Base-by-base conservation (phyloP, 2,797 vertebrate species). In the Melanogrammus aeglefinus region DNA sequence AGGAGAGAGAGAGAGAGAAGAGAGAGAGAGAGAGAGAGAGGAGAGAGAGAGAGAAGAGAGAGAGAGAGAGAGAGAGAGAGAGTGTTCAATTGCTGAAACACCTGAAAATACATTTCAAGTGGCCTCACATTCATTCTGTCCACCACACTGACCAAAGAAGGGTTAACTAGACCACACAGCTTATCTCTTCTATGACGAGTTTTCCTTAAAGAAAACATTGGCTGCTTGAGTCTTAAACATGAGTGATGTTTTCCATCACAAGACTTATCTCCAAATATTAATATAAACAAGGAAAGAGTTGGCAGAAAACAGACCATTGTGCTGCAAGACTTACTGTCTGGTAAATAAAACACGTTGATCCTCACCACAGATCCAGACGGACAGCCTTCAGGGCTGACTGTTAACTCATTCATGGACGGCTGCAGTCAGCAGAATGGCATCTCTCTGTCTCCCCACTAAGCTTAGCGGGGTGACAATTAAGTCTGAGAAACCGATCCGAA, bases 221-320 rank as follows among this genome's bases (percentile, higher is more conserved):
- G 44, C n/a, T 27, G 36, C 1, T 77, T 77, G 77, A 87, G 80
- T 81, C 86, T 88, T 84, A 82, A 88, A 92, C 89, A 92, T 91
- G 91, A 0, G 79, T 47, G 1, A 33, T 12, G 0, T 81, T 89
- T 86, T 86, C 85, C 87, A 89, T 87, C 91, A 90, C 86, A 47
- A 88, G 86, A 78, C 79, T 74, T 84, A 80, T 86, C 84, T 72
- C 80, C 89, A 79, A 80, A 79, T 21, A 35, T n/a, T 41, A 79
- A 82, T 86, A 82, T 89, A 82, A 90, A 90, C 85, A 84, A 5
- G 27, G 63, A 66, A 9, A 66, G 63, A 12, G 63, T 24, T 27
- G 63, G n/a, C 63, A 66, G 63, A 63, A 27, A 24, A 24, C 63
- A 24, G 4, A 7, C 24, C 63, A 27, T 27, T 66, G 24, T 66